phyloP scores from a whole-genome alignment of 2,113 vertebrate species.

The Mus pahari region DNA sequence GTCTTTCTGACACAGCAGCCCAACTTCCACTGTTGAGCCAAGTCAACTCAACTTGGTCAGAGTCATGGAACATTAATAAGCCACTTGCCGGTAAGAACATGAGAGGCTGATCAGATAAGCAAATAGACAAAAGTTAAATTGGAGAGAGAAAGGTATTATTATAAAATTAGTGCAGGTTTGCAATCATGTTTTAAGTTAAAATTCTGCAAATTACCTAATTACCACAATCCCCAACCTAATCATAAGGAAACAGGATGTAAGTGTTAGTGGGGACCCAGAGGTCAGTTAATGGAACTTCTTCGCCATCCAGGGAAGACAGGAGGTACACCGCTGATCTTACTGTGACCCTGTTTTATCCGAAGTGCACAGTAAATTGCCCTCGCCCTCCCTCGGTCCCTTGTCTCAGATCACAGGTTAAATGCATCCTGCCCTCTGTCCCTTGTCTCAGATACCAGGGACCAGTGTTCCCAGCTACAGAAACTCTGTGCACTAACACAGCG shows the following conservation, averaged over 20 bases:
- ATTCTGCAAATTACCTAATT: conserved; percentile 43
- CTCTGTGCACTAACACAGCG: rapidly evolving
- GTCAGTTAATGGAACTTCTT: not conserved
- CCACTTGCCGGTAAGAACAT: not conserved
- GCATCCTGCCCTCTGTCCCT: not conserved
- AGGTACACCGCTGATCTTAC: not conserved
- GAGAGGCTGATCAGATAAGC: not conserved
- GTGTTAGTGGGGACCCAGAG: not conserved
- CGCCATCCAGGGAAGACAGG: not conserved
- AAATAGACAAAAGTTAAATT: not conserved
- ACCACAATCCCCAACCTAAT: conserved; percentile 12
- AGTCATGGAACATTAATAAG: not conserved
- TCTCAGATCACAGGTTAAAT: not conserved
- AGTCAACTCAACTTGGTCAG: not conserved
- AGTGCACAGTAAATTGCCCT: not conserved
- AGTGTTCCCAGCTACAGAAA: not conserved
- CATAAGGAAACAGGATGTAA: not conserved
- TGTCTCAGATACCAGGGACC: not conserved
- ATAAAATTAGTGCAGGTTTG: conserved; percentile 43
- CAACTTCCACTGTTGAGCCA: not conserved
- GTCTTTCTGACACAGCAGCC: not conserved
- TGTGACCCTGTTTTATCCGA: not conserved
- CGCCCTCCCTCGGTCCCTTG: not conserved
- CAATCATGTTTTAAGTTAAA: conserved; percentile 38
- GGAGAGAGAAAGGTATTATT: not conserved